Percentiles rank a stretch among this genome's conserved stretches.
Evolutionary conservation across 2,888 invertebrate species (phyloP).

Genomic region (Acleris holmiana): DNA sequence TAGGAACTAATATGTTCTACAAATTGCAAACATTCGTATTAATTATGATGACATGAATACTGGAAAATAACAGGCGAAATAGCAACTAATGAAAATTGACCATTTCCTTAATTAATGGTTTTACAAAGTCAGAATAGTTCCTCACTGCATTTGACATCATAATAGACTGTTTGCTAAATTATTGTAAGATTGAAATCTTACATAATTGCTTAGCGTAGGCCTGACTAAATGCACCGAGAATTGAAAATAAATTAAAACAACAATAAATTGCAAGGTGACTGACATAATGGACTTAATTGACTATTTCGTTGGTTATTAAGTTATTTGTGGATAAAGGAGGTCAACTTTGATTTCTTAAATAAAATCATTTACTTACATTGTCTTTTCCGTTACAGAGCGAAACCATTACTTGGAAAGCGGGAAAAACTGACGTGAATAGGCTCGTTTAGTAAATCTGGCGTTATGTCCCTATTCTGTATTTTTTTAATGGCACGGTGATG

Average conservation of each 20-base stretch:
- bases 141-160: neutral
- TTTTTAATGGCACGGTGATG: too few species aligned
- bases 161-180: neutral
- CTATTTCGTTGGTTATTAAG: neutral
- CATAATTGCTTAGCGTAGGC: slow-evolving; percentile 11
- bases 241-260: slow-evolving; percentile 6
- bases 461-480: too few species aligned
- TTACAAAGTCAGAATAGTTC: neutral
- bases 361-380: slow-evolving; percentile 32
- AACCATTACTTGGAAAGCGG: too few species aligned
- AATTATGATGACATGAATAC: slow-evolving; percentile 11
- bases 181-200: neutral
- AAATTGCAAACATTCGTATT: slow-evolving; percentile 7
- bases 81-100: slow-evolving; percentile 16
- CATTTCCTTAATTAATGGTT: slow-evolving; percentile 23
- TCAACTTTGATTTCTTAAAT: neutral
- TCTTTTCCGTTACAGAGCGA: too few species aligned
- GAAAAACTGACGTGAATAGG: too few species aligned
- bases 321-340: neutral
- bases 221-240: slow-evolving; percentile 3
- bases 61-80: slow-evolving; percentile 16
- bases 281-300: slow-evolving; percentile 6
- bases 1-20: slow-evolving; percentile 55
- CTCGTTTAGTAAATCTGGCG: too few species aligned
- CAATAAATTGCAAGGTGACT: slow-evolving; percentile 16